Evolutionary conservation across 2,797 vertebrate species (phyloP).

Genomic region (Emys orbicularis): DNA sequence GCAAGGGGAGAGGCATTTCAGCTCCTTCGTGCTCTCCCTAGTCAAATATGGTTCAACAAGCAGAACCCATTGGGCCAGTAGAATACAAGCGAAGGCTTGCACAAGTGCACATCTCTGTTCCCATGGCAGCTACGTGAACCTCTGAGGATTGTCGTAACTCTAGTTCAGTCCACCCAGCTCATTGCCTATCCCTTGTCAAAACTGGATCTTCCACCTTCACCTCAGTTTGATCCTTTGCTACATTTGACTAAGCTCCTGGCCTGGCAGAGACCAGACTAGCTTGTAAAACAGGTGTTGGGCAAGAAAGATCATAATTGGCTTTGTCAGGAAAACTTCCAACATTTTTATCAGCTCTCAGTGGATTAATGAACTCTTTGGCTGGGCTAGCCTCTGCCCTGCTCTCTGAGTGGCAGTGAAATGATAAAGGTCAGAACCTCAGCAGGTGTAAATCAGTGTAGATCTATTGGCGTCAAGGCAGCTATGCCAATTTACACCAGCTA

Average conservation of each 20-base stretch:
- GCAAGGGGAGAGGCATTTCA: not conserved
- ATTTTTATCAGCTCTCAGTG: not conserved
- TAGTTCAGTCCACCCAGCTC: not conserved
- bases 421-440: not conserved
- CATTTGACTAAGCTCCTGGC: not conserved
- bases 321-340: not conserved
- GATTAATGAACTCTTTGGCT: not conserved
- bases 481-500: not conserved
- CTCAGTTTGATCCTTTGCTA: not conserved
- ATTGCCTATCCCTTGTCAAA: not conserved
- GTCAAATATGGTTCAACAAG: not conserved
- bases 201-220: not conserved
- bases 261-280: not conserved
- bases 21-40: not conserved
- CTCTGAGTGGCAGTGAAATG: not conserved
- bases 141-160: not conserved
- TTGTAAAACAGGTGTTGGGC: not conserved
- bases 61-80: not conserved
- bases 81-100: not conserved
- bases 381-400: not conserved
- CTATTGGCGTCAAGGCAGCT: not conserved
- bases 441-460: not conserved
- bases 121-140: not conserved
- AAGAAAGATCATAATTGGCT: not conserved
- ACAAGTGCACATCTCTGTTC: not conserved